Conservation (phyloP, 2,888 invertebrate genomes). For the Pelosia muscerda region DNA sequence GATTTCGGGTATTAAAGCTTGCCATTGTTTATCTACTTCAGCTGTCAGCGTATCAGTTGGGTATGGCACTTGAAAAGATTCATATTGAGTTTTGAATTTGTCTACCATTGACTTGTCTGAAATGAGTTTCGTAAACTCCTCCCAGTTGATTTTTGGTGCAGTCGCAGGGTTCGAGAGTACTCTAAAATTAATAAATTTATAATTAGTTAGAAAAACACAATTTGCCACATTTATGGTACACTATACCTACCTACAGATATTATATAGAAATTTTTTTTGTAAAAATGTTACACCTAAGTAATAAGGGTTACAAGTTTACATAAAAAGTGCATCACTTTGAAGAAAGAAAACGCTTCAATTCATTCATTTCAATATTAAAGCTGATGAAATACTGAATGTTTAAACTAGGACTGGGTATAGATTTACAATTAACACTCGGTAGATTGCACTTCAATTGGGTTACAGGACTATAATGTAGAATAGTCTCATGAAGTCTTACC, state of each 20-base stretch:
- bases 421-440: background rate
- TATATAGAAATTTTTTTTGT: too few species aligned
- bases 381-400: background rate
- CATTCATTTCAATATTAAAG: background rate
- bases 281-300: too few species aligned
- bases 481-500: constrained; percentile 51
- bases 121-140: constrained; percentile 65
- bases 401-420: background rate
- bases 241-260: too few species aligned
- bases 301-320: background rate
- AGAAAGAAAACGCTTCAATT: too few species aligned
- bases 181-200: constrained; percentile 50
- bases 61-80: constrained; percentile 65
- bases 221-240: too few species aligned
- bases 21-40: constrained; percentile 75
- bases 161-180: constrained; percentile 66
- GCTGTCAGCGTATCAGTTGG: constrained; percentile 66
- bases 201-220: background rate
- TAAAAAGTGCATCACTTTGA: background rate
- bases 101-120: constrained; percentile 68
- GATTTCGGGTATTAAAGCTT: constrained; percentile 62
- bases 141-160: constrained; percentile 78
- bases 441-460: background rate
- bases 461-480: background rate
- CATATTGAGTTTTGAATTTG: constrained; percentile 67